phyloP scores from a whole-genome alignment of 2,888 invertebrate genomes.

The Onchidella celtica region DNA sequence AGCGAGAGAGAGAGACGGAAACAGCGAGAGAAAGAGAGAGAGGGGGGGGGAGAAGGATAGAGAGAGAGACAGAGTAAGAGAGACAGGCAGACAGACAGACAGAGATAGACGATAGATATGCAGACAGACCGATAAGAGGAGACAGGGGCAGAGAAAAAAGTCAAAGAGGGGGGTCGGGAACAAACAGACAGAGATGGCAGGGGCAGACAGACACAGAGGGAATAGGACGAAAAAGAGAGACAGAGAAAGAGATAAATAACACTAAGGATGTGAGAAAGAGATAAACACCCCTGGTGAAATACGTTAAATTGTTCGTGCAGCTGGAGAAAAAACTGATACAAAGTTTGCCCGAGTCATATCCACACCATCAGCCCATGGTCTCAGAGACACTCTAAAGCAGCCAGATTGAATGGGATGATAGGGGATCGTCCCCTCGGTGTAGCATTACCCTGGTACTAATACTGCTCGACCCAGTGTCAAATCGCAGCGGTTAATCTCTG shows the following conservation, averaged over 20 bases:
- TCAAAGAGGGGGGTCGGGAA: conserved; percentile 1
- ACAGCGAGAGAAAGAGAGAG: too few relatives aligned
- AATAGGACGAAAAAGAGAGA: neutral
- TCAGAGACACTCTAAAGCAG: neutral
- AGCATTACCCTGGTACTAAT: neutral
- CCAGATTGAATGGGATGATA: conserved; percentile 12
- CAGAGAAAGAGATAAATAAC: neutral
- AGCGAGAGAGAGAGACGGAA: conserved; percentile 32
- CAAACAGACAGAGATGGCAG: neutral
- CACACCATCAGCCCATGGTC: too few relatives aligned
- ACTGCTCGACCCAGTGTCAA: neutral
- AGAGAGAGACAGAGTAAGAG: too few relatives aligned
- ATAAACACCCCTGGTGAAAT: conserved; percentile 34
- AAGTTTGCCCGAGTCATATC: too few relatives aligned
- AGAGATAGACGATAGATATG: too few relatives aligned
- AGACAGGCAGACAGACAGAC: too few relatives aligned
- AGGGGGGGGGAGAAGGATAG: too few relatives aligned
- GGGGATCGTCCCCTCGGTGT: neutral
- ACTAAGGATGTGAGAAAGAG: conserved; percentile 43
- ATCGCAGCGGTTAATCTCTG: conserved; percentile 6
- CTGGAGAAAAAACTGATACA: too few relatives aligned
- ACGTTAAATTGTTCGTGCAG: too few relatives aligned
- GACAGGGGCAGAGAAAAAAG: conserved; percentile 32
- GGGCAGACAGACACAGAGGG: conserved; percentile 16
- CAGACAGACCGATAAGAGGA: too few relatives aligned